A percentile compares a stretch with the other conserved stretches of the same genome.
These are phyloP conservation scores for Scaeva pyrastri DNA, from an alignment of 2,888 invertebrate genomes.

Conservation along the genomic window DNA sequence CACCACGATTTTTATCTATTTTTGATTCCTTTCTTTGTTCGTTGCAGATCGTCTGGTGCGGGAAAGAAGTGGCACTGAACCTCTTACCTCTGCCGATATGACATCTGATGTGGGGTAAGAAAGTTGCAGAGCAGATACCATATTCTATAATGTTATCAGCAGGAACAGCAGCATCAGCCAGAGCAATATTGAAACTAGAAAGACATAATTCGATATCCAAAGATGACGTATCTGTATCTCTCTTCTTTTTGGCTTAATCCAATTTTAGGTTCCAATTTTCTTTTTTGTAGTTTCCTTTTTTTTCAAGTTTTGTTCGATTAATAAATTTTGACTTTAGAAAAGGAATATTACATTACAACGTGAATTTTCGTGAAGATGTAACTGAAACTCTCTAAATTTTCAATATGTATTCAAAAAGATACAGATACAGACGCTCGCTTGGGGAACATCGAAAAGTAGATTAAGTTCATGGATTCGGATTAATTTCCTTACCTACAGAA, in stretches of 20 bases:
- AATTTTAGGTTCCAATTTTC: slow-evolving; percentile 67
- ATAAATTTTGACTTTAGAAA: slow-evolving; percentile 18
- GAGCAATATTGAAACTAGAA: slow-evolving; percentile 24
- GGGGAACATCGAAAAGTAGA: slow-evolving; percentile 1
- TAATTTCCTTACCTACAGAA: slow-evolving; percentile 37
- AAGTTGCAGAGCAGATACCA: background rate
- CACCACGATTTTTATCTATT: slow-evolving; percentile 34
- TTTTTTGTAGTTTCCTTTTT: slow-evolving; percentile 9
- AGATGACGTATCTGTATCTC: slow-evolving; percentile 66
- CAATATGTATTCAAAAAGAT: no score
- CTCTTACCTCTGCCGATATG: slow-evolving; percentile 83
- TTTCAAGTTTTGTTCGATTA: slow-evolving; percentile 2
- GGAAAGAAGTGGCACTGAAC: slow-evolving; percentile 82
- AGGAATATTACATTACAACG: slow-evolving; percentile 62
- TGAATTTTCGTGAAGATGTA: slow-evolving; percentile 28
- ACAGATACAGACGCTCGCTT: background rate
- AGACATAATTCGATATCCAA: slow-evolving; percentile 72
- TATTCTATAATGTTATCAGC: background rate
- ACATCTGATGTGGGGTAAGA: slow-evolving; percentile 81
- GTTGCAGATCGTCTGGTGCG: slow-evolving; percentile 82
- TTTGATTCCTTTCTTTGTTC: slow-evolving; percentile 13
- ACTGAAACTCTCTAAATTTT: background rate
- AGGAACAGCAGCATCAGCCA: background rate
- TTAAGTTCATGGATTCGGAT: slow-evolving; percentile 14
- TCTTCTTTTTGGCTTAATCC: slow-evolving; percentile 59